These are phyloP conservation scores for Phaetusa simplex DNA, from an alignment of 2,113 vertebrate species.

Conservation along the genomic window DNA sequence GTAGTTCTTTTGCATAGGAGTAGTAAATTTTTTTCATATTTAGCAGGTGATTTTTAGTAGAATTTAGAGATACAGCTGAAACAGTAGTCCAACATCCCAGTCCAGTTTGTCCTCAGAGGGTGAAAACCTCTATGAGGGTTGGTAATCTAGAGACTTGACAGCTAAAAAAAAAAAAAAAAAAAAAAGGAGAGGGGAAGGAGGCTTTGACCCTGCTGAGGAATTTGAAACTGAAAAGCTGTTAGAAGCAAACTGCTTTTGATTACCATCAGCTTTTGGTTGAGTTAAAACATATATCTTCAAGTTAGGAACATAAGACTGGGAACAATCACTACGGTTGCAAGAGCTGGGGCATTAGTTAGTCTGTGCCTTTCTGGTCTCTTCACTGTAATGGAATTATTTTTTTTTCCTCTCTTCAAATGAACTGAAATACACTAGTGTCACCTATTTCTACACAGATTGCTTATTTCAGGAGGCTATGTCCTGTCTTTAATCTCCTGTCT, in stretches of 20 bases:
- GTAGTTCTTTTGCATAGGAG: not conserved
- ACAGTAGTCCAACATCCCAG: not conserved
- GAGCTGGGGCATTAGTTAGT: not conserved
- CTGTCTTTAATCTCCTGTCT: not conserved
- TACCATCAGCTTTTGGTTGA: not conserved
- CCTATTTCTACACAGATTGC: not conserved
- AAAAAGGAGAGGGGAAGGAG: not conserved
- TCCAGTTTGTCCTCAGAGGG: not conserved
- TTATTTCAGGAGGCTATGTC: not conserved
- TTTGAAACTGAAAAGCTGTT: not conserved
- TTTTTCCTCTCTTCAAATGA: not conserved
- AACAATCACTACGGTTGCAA: not conserved
- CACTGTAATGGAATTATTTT: not conserved
- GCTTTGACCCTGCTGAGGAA: not conserved
- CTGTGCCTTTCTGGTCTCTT: not conserved
- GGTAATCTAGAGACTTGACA: not conserved
- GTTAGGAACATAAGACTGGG: not conserved
- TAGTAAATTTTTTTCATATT: not conserved
- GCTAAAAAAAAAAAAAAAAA: not conserved
- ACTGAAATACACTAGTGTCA: not conserved
- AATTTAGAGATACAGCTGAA: not conserved
- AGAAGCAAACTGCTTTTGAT: slow-evolving; percentile 11
- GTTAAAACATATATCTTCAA: not conserved
- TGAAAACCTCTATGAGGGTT: not conserved
- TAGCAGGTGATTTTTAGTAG: not conserved